Evolutionary conservation across 2,113 vertebrate species (phyloP), one percentile per base, ranked within the genome.

Genomic region (Gadus chalcogrammus): DNA sequence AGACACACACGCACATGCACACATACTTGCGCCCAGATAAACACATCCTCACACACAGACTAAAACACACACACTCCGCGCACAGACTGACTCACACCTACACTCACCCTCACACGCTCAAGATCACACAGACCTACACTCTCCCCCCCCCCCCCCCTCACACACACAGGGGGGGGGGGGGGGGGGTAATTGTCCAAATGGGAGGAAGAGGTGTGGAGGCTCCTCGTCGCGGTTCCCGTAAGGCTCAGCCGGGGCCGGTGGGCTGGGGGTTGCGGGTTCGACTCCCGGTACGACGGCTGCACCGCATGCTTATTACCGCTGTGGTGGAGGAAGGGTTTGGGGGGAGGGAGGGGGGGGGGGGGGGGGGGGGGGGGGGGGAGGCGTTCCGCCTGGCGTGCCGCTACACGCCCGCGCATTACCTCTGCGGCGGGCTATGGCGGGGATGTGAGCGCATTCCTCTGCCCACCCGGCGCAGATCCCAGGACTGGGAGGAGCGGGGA

Each of bases 361-460:
- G 88, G 77, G 82, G 90, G 88, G 90, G 90, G 87, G n/a, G 55
- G 85, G 76, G 83, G 89, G 88, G 84, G 84, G 88, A 89, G 85
- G 85, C 73, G n/a, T 85, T 85, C 70, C 60, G 79, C 78, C 80
- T 82, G 84, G 91, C 92, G 90, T 91, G 92, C 80, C 84, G 86
- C 85, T 72, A 90, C 92, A 92, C 67, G 92, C 78, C 81, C 86
- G 82, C 72, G 76, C 88, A 92, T 92, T 91, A 92, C 91, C 88
- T 92, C 79, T 72, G 68, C 81, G 87, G 81, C 91, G 92, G 89
- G 81, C 89, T 90, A 92, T 92, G 91, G 91, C 89, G 90, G 86
- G 87, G 91, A 92, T 90, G 88, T 84, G 79, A 79, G 82, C 77
- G 87, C 90, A 92, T 92, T 92, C 90, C 90, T 91, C 82, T 89